Evolutionary conservation across 2,888 invertebrate genomes (phyloP), one percentile per base, ranked within the genome.

Genomic region (Polyploca ridens): DNA sequence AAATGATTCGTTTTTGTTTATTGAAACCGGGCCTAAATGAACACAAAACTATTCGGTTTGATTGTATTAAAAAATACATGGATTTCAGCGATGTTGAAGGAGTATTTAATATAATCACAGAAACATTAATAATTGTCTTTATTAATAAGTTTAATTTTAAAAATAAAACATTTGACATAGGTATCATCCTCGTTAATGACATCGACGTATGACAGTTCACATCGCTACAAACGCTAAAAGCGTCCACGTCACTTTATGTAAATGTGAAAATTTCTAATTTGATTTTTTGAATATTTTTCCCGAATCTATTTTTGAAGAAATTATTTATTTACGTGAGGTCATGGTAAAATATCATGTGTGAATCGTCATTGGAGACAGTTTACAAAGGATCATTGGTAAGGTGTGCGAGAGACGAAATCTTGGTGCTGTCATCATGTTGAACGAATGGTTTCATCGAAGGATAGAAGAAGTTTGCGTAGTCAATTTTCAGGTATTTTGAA

Each of bases 281-380:
- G 79, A 85, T 91, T 92, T 93, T 91, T 85, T 85, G 73, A 86
- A 88, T 88, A 91, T 93, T 94, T 93, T 91, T 92, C 90, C 87
- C 90, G 84, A 78, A 79, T 92, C 88, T 92, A 91, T 94, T 94
- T 94, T 94, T 89, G 92, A 94, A 81, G 89, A 89, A 90, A 92
- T 91, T 90, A 80, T 94, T 92, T 94, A 91, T 90, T 88, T 86
- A 85, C 82, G 84, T 83, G 82, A 73, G 82, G 88, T 84, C 86
- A 93, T 94, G 93, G 88, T 89, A 78, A 85, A 85, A 83, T 92
- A 93, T 92, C 90, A 93, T 93, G 94, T 91, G 88, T 89, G 89
- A 92, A 89, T 87, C 90, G 76, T 84, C 79, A 76, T 73, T 72
- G 75, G 76, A 75, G 79, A 83, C 70, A 78, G 81, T 79, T 77